Conservation (phyloP, 2,113 vertebrate genomes). For the Grus americana region DNA sequence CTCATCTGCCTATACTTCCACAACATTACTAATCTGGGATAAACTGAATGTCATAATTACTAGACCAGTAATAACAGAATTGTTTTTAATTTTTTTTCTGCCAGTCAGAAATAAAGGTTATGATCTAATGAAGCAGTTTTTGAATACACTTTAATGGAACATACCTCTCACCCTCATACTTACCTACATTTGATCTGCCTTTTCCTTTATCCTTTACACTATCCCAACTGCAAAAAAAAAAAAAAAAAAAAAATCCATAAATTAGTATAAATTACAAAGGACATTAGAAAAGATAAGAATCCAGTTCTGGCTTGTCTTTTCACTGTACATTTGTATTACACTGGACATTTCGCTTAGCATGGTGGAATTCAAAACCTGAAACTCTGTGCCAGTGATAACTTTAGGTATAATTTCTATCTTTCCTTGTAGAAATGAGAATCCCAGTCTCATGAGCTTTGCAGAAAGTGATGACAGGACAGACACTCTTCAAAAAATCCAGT, state of each 20-base stretch:
- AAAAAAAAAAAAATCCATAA: neutral
- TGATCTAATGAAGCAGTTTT: neutral
- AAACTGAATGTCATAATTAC: neutral
- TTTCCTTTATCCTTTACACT: neutral
- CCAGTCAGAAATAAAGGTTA: neutral
- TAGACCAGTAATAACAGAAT: neutral
- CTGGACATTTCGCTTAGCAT: neutral
- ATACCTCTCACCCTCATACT: neutral
- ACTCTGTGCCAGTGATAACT: neutral
- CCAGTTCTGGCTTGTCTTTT: neutral
- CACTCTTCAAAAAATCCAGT: neutral
- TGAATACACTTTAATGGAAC: neutral
- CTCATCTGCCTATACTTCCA: neutral
- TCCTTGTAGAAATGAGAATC: neutral
- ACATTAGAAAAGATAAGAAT: constrained; percentile 5
- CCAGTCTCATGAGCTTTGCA: neutral
- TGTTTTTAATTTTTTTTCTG: neutral
- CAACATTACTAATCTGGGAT: neutral
- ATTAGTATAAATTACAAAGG: neutral
- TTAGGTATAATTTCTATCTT: neutral
- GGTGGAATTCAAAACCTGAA: constrained; percentile 42
- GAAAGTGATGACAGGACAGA: neutral
- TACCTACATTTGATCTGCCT: neutral
- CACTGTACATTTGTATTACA: neutral
- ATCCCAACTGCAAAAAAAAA: neutral